phyloP scores from a whole-genome alignment of 2,113 vertebrate genomes.

The Syngnathoides biaculeatus region DNA sequence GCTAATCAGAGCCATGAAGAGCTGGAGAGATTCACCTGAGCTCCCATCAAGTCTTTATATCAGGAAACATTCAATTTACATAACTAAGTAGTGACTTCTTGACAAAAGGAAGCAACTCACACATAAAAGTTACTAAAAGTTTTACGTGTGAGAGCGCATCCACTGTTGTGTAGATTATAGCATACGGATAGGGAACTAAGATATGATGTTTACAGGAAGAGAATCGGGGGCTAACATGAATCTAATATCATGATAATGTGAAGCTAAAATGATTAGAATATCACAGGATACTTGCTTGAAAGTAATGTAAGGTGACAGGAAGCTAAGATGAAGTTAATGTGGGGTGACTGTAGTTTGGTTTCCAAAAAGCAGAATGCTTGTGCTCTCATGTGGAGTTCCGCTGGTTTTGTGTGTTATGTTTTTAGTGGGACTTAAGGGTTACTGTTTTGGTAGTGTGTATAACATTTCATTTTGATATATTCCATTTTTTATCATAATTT shows the following conservation, averaged over 20 bases:
- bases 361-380: too few relatives aligned
- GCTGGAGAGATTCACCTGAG: conserved; percentile 35
- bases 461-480: too few relatives aligned
- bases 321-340: too few relatives aligned
- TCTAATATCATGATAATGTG: neutral
- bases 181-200: neutral
- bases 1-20: conserved; percentile 36
- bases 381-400: too few relatives aligned
- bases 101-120: neutral
- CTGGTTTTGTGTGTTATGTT: too few relatives aligned
- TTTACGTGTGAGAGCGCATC: neutral
- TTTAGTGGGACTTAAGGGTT: too few relatives aligned
- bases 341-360: too few relatives aligned
- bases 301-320: neutral
- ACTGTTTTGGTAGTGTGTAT: too few relatives aligned
- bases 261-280: neutral
- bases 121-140: neutral
- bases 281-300: neutral
- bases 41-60: conserved; percentile 2
- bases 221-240: neutral
- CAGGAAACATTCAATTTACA: conserved; percentile 5
- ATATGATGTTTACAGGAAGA: neutral
- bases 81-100: neutral
- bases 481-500: too few relatives aligned
- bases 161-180: neutral